Conservation (phyloP, 2,888 invertebrate genomes). For the Cactoblastis cactorum region DNA sequence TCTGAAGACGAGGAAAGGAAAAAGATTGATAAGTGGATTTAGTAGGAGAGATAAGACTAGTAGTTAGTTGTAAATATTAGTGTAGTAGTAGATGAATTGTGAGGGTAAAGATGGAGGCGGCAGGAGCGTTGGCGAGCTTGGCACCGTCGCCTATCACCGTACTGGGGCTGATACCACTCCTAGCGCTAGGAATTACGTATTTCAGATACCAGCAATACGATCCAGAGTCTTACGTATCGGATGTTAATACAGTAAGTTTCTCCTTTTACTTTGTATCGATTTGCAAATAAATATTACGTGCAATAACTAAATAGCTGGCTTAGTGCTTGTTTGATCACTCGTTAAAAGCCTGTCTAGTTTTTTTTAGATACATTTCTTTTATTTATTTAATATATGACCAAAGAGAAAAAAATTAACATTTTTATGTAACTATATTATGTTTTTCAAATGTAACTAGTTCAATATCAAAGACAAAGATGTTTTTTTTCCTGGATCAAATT, state of each 20-base stretch:
- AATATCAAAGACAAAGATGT: no score
- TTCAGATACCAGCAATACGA: constrained; percentile 89
- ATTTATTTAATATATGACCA: no score
- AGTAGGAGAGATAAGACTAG: constrained; percentile 63
- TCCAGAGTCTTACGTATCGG: constrained; percentile 88
- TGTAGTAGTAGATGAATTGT: constrained; percentile 64
- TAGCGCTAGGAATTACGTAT: constrained; percentile 89
- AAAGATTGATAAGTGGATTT: constrained; percentile 83
- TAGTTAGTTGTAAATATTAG: constrained; percentile 70
- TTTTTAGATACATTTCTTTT: no score
- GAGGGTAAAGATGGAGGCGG: constrained; percentile 65
- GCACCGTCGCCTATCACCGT: constrained; percentile 82
- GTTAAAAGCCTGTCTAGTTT: no score
- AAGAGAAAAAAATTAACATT: no score
- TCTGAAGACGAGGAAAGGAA: constrained; percentile 77
- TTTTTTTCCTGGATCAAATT: no score
- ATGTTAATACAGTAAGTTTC: constrained; percentile 83
- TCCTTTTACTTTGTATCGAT: constrained; percentile 9
- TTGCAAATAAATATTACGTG: no score
- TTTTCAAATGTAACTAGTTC: no score
- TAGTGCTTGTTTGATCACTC: no score
- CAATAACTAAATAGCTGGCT: no score
- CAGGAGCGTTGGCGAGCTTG: constrained; percentile 77
- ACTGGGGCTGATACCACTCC: constrained; percentile 87
- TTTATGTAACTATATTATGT: no score